phyloP scores from a whole-genome alignment of 1,140 invertebrate genomes.

The Coptotermes formosanus region DNA sequence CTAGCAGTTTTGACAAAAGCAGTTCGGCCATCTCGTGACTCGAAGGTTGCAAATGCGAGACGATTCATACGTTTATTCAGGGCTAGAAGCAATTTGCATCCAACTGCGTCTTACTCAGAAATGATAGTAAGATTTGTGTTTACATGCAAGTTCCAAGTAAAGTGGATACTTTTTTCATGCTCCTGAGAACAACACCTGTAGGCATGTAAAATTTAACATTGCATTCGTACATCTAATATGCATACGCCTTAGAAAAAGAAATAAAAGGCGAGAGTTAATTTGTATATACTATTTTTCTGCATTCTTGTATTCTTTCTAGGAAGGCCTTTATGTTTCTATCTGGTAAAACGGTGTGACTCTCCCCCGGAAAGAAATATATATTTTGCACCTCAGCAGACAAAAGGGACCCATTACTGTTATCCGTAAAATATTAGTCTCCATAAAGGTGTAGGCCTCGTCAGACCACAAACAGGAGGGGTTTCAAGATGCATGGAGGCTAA shows the following conservation, averaged over 20 bases:
- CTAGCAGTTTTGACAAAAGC: neutral
- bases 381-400: constrained; percentile 26
- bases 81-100: neutral
- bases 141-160: neutral
- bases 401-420: constrained; percentile 29
- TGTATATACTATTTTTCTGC: neutral
- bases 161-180: neutral
- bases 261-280: neutral
- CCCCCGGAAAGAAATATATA: constrained; percentile 20
- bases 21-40: neutral
- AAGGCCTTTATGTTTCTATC: constrained; percentile 4
- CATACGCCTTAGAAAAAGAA: neutral
- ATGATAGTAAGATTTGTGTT: neutral
- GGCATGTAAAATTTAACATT: neutral
- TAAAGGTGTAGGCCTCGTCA: neutral
- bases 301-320: neutral
- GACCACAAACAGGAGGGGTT: neutral
- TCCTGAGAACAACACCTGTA: neutral
- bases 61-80: neutral
- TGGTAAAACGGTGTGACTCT: constrained; percentile 4
- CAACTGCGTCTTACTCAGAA: neutral
- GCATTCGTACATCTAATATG: neutral
- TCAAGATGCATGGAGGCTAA: neutral
- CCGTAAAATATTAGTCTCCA: constrained; percentile 25
- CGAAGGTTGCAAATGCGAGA: neutral